phyloP scores from a whole-genome alignment of 2,113 vertebrate species.

The Bufo gargarizans region DNA sequence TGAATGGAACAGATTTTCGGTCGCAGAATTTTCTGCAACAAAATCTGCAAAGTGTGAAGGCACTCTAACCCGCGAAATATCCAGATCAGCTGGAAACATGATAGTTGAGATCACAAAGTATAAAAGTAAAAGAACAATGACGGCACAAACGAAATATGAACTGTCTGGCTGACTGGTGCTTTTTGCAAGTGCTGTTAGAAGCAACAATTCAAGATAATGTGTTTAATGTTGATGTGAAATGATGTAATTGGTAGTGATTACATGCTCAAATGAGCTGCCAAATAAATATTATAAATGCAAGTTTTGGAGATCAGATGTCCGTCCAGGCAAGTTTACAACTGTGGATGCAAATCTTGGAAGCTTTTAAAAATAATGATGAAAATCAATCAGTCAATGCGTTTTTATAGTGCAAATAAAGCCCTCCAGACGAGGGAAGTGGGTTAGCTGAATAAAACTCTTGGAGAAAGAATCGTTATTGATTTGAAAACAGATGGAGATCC shows the following conservation, averaged over 20 bases:
- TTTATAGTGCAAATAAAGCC: constrained; percentile 38
- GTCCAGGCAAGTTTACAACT: constrained; percentile 39
- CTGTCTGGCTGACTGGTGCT: background rate
- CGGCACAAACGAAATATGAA: background rate
- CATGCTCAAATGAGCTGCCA: constrained; percentile 32
- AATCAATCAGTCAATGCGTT: constrained; percentile 9
- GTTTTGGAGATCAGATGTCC: constrained; percentile 30
- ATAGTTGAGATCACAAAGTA: background rate
- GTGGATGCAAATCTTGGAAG: constrained; percentile 39
- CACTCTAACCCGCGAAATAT: background rate
- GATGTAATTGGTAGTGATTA: constrained; percentile 52
- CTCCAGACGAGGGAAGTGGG: constrained; percentile 35
- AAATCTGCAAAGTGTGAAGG: too few species aligned
- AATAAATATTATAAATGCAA: constrained; percentile 48
- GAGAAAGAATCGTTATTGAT: constrained; percentile 52
- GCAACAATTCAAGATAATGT: constrained; percentile 14
- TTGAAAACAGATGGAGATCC: constrained; percentile 53
- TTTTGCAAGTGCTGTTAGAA: constrained; percentile 25
- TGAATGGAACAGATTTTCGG: too few species aligned
- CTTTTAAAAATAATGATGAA: constrained; percentile 28
- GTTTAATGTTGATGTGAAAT: constrained; percentile 42
- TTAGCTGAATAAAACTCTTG: constrained; percentile 40
- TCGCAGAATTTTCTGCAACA: too few species aligned
- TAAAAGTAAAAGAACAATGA: background rate
- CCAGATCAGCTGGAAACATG: background rate